Percentiles rank a stretch among this genome's conserved stretches.
Evolutionary conservation across 2,888 invertebrate species (phyloP).

Genomic region (Adela reaumurella): DNA sequence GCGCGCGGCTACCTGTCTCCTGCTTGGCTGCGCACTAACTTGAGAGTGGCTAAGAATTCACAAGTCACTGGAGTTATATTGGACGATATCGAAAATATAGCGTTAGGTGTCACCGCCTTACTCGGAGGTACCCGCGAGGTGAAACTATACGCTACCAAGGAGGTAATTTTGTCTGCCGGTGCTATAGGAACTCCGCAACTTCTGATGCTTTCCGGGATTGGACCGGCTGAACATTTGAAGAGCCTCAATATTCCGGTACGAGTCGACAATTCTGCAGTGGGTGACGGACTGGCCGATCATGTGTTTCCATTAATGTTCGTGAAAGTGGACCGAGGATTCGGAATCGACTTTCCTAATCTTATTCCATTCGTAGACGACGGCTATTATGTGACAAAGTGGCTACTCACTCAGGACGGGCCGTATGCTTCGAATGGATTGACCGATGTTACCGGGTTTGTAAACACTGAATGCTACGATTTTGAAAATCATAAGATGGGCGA

Average conservation of each 20-base stretch:
- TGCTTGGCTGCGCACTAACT: constrained; percentile 16
- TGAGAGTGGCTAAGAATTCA: constrained; percentile 23
- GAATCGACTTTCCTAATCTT: too few species aligned
- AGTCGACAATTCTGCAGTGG: constrained; percentile 24
- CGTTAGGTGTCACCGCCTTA: constrained; percentile 5
- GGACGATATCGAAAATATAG: constrained; percentile 10
- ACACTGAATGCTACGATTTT: too few species aligned
- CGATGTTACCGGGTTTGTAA: too few species aligned
- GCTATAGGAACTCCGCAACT: constrained; percentile 29
- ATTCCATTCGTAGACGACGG: too few species aligned
- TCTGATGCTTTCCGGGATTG: constrained; percentile 32
- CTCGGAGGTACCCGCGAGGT: too few species aligned
- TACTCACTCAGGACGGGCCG: too few species aligned
- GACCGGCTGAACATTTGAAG: constrained; percentile 22
- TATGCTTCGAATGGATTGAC: too few species aligned
- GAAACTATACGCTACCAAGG: constrained; percentile 21
- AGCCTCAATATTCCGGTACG: constrained; percentile 19
- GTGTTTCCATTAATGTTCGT: constrained; percentile 19
- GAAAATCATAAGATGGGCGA: too few species aligned
- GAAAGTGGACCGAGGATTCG: too few species aligned
- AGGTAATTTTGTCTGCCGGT: constrained; percentile 33
- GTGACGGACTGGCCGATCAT: constrained; percentile 28
- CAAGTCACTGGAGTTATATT: constrained; percentile 26
- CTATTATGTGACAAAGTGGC: too few species aligned
- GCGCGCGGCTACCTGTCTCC: constrained; percentile 25